Percentiles rank a stretch among this genome's conserved stretches.
phyloP scores from a whole-genome alignment of 2,113 vertebrate species.

The Sceloporus undulatus region DNA sequence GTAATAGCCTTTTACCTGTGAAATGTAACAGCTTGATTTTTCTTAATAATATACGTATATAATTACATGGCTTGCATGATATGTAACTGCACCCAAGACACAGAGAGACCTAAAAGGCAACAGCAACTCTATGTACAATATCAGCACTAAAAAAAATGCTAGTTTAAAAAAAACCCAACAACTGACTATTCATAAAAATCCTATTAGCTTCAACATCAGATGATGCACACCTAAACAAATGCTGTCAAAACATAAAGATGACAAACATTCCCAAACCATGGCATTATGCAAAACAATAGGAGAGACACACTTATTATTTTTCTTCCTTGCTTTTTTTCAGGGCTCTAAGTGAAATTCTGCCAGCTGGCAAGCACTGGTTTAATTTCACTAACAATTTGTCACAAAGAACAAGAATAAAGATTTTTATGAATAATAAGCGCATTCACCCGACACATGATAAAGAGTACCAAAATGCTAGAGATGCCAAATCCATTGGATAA shows the following conservation, averaged over 20 bases:
- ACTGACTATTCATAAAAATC: too few relatives aligned
- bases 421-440: neutral
- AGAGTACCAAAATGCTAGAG: too few relatives aligned
- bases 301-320: neutral
- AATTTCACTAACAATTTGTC: neutral
- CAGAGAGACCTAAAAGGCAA: rapidly evolving
- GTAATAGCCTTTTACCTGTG: neutral
- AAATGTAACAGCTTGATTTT: neutral
- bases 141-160: neutral
- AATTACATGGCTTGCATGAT: neutral
- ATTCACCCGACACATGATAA: too few relatives aligned
- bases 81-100: neutral
- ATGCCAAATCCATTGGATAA: too few relatives aligned
- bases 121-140: neutral
- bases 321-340: neutral
- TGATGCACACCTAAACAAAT: neutral
- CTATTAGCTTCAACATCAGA: neutral
- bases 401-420: neutral
- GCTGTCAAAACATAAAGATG: neutral
- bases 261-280: neutral
- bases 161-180: neutral
- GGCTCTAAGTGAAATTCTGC: neutral
- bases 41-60: neutral
- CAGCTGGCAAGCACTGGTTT: neutral
- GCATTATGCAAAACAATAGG: neutral